phyloP scores from a whole-genome alignment of 2,888 invertebrate genomes.

The Loripinus fragilis region DNA sequence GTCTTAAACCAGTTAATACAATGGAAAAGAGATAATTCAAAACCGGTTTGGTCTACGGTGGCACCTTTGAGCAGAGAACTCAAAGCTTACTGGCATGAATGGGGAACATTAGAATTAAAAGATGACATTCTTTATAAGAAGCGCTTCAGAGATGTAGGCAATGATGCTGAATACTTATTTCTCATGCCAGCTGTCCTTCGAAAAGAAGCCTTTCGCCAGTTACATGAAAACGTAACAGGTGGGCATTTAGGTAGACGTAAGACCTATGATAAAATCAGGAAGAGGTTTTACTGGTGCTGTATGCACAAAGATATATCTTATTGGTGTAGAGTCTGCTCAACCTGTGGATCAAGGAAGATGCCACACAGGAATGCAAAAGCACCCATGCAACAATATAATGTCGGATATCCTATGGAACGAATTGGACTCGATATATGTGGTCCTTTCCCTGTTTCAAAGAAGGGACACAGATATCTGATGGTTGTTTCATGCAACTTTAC shows the following conservation, averaged over 20 bases:
- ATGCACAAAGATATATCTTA: no score
- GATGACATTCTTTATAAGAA: conserved; percentile 8
- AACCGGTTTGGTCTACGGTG: no score
- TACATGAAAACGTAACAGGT: background rate
- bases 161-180: no score
- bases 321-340: no score
- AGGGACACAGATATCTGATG: conserved; percentile 38
- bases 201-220: no score
- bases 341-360: background rate
- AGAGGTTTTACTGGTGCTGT: no score
- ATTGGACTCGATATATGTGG: conserved; percentile 42
- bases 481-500: conserved; percentile 41
- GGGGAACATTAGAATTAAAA: background rate
- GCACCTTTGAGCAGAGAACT: no score
- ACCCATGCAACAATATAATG: no score
- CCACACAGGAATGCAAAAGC: conserved; percentile 24
- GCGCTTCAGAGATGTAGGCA: no score
- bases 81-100: no score
- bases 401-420: no score
- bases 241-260: background rate
- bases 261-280: no score
- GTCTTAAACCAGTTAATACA: background rate
- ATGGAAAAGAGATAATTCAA: conserved; percentile 5
- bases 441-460: conserved; percentile 25
- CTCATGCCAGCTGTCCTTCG: background rate